phyloP scores from a whole-genome alignment of 37 sponge, comb jelly and placozoan genomes.

The Hormiphora californensis region DNA sequence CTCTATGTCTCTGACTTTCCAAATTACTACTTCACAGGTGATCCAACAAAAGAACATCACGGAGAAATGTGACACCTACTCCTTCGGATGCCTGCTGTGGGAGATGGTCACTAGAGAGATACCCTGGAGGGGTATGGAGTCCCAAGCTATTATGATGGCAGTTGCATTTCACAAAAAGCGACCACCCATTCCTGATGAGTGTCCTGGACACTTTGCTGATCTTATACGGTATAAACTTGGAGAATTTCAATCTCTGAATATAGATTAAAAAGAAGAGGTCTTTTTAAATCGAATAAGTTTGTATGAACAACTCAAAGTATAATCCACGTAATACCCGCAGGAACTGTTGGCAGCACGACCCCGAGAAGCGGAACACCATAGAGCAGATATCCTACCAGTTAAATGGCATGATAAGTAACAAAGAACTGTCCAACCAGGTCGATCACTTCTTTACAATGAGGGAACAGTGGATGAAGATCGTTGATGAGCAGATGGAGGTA shows the following conservation, averaged over 20 bases:
- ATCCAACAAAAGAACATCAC: not conserved
- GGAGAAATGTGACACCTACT: slow-evolving; percentile 48
- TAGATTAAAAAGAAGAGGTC: too few relatives aligned
- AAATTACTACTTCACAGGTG: not conserved
- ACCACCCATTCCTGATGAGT: not conserved
- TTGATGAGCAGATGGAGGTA: slow-evolving; percentile 30
- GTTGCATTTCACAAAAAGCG: not conserved
- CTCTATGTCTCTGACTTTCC: too few relatives aligned
- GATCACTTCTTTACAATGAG: not conserved
- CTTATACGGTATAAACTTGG: not conserved
- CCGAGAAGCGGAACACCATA: not conserved
- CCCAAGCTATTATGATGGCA: not conserved
- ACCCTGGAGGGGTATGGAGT: not conserved
- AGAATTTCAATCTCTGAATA: not conserved
- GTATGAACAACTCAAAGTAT: too few relatives aligned
- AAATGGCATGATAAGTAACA: not conserved
- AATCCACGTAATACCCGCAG: too few relatives aligned
- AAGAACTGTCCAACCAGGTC: not conserved
- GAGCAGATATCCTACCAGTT: not conserved
- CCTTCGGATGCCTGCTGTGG: not conserved
- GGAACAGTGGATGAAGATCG: not conserved
- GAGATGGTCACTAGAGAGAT: slow-evolving; percentile 12
- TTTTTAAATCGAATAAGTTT: not conserved
- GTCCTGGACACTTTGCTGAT: slow-evolving; percentile 22
- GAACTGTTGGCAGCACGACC: slow-evolving; percentile 20